phyloP scores from a whole-genome alignment of 2,113 vertebrate species.

The Axis porcinus region DNA sequence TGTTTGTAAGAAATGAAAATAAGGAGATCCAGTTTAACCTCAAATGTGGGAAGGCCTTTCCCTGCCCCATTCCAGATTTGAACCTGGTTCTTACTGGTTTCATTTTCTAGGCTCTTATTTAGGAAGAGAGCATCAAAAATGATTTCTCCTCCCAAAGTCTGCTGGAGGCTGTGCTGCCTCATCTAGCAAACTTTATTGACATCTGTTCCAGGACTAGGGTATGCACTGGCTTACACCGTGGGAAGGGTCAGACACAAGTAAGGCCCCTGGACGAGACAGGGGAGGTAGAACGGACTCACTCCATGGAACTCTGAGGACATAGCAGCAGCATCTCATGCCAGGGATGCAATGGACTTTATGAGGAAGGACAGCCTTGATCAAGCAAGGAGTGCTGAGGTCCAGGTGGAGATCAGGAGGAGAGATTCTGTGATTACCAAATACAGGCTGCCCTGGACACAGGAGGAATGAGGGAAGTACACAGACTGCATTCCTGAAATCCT shows the following conservation, averaged over 20 bases:
- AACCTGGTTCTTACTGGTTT: background rate
- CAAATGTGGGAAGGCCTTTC: background rate
- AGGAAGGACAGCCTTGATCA: background rate
- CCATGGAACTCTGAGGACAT: background rate
- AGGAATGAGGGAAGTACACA: background rate
- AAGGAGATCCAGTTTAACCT: background rate
- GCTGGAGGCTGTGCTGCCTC: background rate
- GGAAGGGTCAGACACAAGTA: background rate
- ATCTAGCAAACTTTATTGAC: background rate
- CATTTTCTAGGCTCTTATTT: background rate
- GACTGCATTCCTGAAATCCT: background rate
- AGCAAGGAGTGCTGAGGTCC: background rate
- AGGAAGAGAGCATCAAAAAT: background rate
- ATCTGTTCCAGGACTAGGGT: background rate
- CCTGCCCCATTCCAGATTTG: background rate
- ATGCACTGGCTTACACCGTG: background rate
- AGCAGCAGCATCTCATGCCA: rapidly evolving
- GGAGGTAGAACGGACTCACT: no score
- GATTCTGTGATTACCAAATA: no score
- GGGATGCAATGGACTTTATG: background rate
- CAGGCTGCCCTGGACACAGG: no score
- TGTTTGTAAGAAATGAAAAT: background rate
- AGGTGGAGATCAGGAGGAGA: background rate
- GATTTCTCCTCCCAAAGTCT: background rate
- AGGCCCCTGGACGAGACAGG: background rate